A percentile compares a stretch with the other conserved stretches of the same genome.
phyloP scores from a whole-genome alignment of 2,113 vertebrate species.

The Thunnus maccoyii region DNA sequence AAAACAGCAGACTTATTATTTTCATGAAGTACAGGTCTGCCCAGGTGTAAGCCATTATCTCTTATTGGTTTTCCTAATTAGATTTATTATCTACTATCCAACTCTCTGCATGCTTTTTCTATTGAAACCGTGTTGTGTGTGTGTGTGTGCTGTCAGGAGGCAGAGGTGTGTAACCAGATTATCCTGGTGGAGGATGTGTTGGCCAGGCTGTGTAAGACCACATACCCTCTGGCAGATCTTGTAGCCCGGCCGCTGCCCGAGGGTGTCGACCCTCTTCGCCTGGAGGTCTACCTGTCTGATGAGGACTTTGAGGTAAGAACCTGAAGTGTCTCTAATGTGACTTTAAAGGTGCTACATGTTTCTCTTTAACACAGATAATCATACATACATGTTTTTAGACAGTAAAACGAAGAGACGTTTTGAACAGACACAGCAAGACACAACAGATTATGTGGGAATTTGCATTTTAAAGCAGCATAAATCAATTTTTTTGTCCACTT shows the following conservation, averaged over 20 bases:
- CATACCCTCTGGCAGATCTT: conserved; percentile 89
- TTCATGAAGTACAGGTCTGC: not conserved
- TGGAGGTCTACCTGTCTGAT: conserved; percentile 94
- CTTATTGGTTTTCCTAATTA: conserved; percentile 4
- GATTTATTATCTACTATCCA: not conserved
- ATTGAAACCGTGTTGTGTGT: not conserved
- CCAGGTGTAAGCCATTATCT: conserved; percentile 20
- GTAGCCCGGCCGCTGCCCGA: conserved; percentile 91
- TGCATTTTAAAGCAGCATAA: too few relatives aligned
- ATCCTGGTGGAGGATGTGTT: conserved; percentile 94
- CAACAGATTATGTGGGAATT: too few relatives aligned
- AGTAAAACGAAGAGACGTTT: not conserved
- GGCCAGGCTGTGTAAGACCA: conserved; percentile 90
- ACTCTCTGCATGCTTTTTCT: conserved; percentile 1
- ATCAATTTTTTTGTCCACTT: too few relatives aligned
- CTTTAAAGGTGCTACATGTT: not conserved
- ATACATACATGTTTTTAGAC: not conserved
- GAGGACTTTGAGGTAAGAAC: conserved; percentile 91
- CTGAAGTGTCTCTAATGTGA: not conserved
- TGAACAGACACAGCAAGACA: not conserved
- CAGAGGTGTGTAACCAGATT: conserved; percentile 93
- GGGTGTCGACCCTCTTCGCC: conserved; percentile 93
- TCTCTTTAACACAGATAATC: not conserved
- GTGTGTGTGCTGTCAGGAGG: conserved; percentile 83
- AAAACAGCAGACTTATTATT: not conserved